Evolutionary conservation across 1,140 invertebrate genomes (phyloP), one percentile per base, ranked within the genome.

Genomic region (Drosophila simulans): DNA sequence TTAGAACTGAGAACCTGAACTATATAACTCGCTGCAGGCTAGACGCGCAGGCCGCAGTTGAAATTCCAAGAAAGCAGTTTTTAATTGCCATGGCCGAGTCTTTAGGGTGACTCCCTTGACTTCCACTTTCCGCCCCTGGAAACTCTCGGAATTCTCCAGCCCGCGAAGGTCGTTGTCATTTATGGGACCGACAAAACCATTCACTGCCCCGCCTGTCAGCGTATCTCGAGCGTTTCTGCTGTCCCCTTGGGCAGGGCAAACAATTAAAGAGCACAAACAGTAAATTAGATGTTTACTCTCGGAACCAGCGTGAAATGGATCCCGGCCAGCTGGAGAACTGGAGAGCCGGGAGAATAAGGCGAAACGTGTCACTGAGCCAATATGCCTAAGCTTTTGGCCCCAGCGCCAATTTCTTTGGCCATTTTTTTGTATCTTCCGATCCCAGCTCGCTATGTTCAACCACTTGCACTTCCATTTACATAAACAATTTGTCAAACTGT

Each of bases 401-500:
- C 7, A 20, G 15, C 10, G 15, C 10, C 20, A 55, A 42, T 37
- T 75, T 58, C 59, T 65, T 75, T 74, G 52, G 45, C 69, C 34
- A 64, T 74, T 52, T 75, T 22, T 4, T 11, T 20, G 39, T 27
- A 7, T 35, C 40, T 51, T 5, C 8, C 25, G 31, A 31, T 31
- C 48, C 15, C n/a, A 42, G 10, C 8, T 27, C 17, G 17, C 54
- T 5, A 11, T 37, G 59, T 25, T 58, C 60, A 45, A 52, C 71
- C 60, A 76, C 72, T 69, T 77, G 73, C 75, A 77, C 64, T 77
- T 77, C 75, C 65, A 77, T 89, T 89, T 88, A 78, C 84, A 83
- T 80, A 89, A 89, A 76, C 83, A 88, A 89, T 89, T 88, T 88
- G 83, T 88, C 83, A 83, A 76, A 73, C 76, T 84, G 84, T 83